Evolutionary conservation across 1,140 invertebrate genomes (phyloP), one percentile per base, ranked within the genome.

Genomic region (Ylistrum balloti): DNA sequence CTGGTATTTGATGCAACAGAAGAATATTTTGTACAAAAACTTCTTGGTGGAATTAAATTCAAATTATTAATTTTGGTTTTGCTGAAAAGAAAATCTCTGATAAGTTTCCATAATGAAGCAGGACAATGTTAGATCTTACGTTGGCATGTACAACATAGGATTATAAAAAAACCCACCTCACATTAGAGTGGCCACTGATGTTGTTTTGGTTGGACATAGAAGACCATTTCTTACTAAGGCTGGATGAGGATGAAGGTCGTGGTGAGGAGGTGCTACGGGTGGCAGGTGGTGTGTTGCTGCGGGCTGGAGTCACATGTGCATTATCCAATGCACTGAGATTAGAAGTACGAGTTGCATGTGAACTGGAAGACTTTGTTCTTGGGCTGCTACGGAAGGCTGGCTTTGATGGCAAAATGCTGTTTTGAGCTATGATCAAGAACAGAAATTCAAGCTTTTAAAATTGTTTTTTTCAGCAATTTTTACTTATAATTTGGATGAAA

Each of bases 181-280:
- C 56, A 74, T 33, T 86, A 10, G n/a, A n/a, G 33, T 48, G 86
- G 32, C 74, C 38, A 33, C 33, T 88, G 48, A 86, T 91, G 86
- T 15, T 86, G 38, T 48, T 91, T 74, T 56, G 87, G 56, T 93
- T 94, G 28, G 93, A 93, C 89, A 94, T 89, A 5, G 95, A 95
- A 22, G 93, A 94, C 95, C 95, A 95, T 91, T 95, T 95, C 88
- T 94, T 94, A 33, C 92, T 92, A 33, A 89, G 89, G 33, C 86
- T 93, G 22, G 90, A 33, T 33, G 91, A 87, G 10, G 74, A 48
- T 9, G 91, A 48, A 35, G 89, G 56, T 38, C 92, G 88, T 11
- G 91, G 45, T 33, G 88, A 88, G 38, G 90, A 88, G 33, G 91
- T 92, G 3, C 93, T 93, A 9, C 88, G 91, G 38, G 92, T 89